A percentile compares a stretch with the other conserved stretches of the same genome.
Evolutionary conservation across 2,888 invertebrate genomes (phyloP).

Genomic region (Pachliopta kotzebuea): DNA sequence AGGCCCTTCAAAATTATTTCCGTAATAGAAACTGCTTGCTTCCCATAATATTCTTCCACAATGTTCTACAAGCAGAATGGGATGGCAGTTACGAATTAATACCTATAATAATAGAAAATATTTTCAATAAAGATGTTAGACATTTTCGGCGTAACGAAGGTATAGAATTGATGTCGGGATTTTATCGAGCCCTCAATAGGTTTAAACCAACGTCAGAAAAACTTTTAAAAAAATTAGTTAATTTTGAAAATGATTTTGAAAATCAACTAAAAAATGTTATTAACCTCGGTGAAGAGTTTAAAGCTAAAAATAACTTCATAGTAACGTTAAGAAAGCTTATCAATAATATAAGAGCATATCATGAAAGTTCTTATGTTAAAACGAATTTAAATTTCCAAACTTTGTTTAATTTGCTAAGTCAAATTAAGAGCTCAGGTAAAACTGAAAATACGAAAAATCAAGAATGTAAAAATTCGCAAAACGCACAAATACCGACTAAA

Average conservation of each 20-base stretch:
- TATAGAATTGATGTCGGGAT: slow-evolving; percentile 82
- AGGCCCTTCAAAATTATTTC: slow-evolving; percentile 81
- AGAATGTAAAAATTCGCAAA: slow-evolving; percentile 40
- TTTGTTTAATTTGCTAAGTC: slow-evolving; percentile 48
- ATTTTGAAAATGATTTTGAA: slow-evolving; percentile 73
- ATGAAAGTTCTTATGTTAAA: slow-evolving; percentile 59
- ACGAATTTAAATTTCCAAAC: slow-evolving; percentile 55
- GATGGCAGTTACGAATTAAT: slow-evolving; percentile 81
- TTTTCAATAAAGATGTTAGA: slow-evolving; percentile 81
- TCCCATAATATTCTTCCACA: slow-evolving; percentile 84
- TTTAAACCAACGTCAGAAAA: slow-evolving; percentile 57
- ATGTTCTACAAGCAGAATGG: slow-evolving; percentile 84
- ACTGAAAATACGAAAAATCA: slow-evolving; percentile 42
- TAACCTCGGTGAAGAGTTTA: slow-evolving; percentile 53
- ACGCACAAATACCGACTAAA: slow-evolving; percentile 37
- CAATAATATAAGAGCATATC: slow-evolving; percentile 69
- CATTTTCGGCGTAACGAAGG: slow-evolving; percentile 85
- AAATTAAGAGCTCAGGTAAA: slow-evolving; percentile 52
- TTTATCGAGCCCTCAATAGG: slow-evolving; percentile 82
- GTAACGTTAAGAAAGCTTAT: slow-evolving; percentile 77
- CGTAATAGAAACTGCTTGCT: slow-evolving; percentile 83
- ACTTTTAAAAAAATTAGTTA: slow-evolving; percentile 52
- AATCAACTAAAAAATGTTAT: slow-evolving; percentile 47
- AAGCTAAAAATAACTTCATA: slow-evolving; percentile 81
- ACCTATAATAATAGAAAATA: slow-evolving; percentile 78